phyloP scores from a whole-genome alignment of 1,140 invertebrate species.

The Agraylea sexmaculata region DNA sequence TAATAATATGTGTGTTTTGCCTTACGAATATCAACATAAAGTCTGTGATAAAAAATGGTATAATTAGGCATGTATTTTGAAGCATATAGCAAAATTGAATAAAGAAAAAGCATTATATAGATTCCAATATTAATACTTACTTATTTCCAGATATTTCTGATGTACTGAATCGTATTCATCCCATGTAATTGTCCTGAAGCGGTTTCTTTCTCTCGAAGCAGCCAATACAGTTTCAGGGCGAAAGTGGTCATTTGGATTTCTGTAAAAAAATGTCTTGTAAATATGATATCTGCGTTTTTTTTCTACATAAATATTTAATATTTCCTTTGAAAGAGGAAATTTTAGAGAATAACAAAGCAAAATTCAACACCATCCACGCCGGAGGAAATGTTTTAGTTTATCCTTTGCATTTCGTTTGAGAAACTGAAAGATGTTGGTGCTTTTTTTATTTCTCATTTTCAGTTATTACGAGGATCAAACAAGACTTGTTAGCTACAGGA shows the following conservation, averaged over 20 bases:
- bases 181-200: constrained; percentile 73
- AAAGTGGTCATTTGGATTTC: constrained; percentile 78
- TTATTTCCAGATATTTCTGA: constrained; percentile 86
- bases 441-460: constrained; percentile 6
- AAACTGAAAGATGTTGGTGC: constrained; percentile 3
- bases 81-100: too few relatives aligned
- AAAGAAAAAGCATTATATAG: too few relatives aligned
- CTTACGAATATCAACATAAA: too few relatives aligned
- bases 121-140: constrained; percentile 45
- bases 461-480: too few relatives aligned
- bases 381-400: not conserved
- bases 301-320: not conserved
- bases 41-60: too few relatives aligned
- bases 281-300: not conserved
- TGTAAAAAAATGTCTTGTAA: constrained; percentile 32
- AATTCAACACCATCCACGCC: not conserved
- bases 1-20: too few relatives aligned
- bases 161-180: constrained; percentile 82
- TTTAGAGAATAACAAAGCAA: not conserved
- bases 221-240: constrained; percentile 58
- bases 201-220: constrained; percentile 66
- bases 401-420: constrained; percentile 4
- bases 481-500: too few relatives aligned
- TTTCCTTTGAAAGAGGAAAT: not conserved
- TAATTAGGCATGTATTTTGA: too few relatives aligned